Evolutionary conservation across 2,797 vertebrate species (phyloP).

Genomic region (Distichodus sexfasciatus): DNA sequence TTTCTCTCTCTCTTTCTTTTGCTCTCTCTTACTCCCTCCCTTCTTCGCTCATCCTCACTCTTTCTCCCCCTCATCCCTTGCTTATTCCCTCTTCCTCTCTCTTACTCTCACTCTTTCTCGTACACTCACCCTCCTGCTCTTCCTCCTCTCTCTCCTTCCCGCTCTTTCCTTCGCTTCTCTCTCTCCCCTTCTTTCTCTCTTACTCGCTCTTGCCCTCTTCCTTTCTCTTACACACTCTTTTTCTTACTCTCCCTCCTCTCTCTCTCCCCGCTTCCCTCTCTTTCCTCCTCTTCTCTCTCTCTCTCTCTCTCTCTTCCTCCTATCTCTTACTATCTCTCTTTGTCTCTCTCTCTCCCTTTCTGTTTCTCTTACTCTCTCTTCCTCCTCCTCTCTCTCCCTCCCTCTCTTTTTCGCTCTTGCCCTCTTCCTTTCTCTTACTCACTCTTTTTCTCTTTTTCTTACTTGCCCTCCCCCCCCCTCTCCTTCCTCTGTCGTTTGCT

Average conservation of each 20-base stretch:
- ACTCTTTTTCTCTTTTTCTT: not conserved
- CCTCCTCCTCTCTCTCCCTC: not conserved
- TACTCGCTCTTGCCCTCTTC: conserved; percentile 21
- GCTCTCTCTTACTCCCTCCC: conserved; percentile 53
- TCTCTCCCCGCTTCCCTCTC: not conserved
- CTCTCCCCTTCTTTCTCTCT: not conserved
- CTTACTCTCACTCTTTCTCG: conserved; percentile 49
- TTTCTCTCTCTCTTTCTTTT: not conserved
- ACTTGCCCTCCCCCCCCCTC: conserved; percentile 60
- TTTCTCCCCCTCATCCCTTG: not conserved
- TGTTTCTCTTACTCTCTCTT: not conserved
- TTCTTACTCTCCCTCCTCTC: not conserved
- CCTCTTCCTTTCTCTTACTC: conserved; percentile 67
- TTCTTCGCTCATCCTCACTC: conserved; percentile 11
- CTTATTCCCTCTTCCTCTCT: not conserved
- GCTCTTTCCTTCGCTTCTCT: too few species aligned
- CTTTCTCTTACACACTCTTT: not conserved
- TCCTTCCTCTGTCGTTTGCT: too few species aligned
- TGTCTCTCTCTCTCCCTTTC: not conserved
- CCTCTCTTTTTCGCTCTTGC: conserved; percentile 17
- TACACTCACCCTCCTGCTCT: conserved; percentile 40
- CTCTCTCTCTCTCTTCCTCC: conserved; percentile 11
- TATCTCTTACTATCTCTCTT: not conserved
- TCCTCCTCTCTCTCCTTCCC: not conserved
- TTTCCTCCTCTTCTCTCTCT: conserved; percentile 6